Conservation (phyloP, 2,797 vertebrate genomes). For the Rhincodon typus region DNA sequence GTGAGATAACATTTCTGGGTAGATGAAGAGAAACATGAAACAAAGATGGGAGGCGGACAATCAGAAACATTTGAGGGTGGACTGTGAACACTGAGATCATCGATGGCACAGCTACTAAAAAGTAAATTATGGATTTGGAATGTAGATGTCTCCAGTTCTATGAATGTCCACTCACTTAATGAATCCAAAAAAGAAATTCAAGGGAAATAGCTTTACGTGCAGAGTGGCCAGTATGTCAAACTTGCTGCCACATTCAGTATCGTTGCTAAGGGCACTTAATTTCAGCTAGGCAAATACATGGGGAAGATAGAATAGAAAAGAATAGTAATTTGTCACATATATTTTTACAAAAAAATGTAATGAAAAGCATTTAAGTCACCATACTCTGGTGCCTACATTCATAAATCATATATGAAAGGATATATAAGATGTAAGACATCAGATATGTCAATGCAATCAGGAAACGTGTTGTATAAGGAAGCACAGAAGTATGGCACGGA, state of each 20-base stretch:
- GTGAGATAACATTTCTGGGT: too few species aligned
- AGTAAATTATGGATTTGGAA: neutral
- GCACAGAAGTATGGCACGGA: neutral
- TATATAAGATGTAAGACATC: neutral
- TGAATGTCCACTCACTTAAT: neutral
- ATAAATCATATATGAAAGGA: too few species aligned
- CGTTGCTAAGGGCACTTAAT: too few species aligned
- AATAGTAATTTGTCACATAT: too few species aligned
- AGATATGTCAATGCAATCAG: neutral
- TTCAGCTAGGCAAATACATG: too few species aligned
- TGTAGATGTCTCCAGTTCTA: neutral
- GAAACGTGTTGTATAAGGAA: neutral
- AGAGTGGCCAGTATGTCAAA: too few species aligned
- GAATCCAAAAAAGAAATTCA: neutral
- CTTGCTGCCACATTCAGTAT: too few species aligned
- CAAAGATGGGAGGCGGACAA: neutral
- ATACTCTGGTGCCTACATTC: too few species aligned
- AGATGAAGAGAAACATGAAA: neutral
- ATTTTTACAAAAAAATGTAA: too few species aligned
- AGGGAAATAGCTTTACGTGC: neutral
- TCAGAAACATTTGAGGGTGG: neutral
- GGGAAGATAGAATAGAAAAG: too few species aligned
- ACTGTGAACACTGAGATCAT: neutral
- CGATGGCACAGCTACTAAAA: neutral
- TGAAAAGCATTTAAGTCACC: too few species aligned